These are phyloP conservation scores for Tympanuchus pallidicinctus DNA, from an alignment of 2,113 vertebrate genomes.

Conservation along the genomic window DNA sequence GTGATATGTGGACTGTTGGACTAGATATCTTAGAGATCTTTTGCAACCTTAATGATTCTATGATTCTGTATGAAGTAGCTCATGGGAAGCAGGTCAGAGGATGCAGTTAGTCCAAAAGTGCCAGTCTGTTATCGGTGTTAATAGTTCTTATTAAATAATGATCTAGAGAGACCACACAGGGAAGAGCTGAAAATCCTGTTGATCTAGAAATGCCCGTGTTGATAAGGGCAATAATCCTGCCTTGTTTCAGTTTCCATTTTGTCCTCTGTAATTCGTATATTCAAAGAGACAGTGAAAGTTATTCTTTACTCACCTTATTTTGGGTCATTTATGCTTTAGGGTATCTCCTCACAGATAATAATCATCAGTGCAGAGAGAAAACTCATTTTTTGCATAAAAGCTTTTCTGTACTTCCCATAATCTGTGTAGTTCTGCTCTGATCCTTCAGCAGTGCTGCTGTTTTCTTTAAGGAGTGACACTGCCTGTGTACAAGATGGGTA, in stretches of 20 bases:
- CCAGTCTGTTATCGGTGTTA: background rate
- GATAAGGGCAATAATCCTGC: too few species aligned
- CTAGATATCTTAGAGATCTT: too few species aligned
- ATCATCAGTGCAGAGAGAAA: background rate
- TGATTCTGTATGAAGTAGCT: background rate
- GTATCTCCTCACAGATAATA: background rate
- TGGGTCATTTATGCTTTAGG: background rate
- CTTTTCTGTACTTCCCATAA: background rate
- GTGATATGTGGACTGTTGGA: too few species aligned
- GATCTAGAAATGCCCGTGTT: accelerated
- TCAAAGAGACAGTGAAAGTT: background rate
- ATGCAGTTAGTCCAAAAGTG: background rate
- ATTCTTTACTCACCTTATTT: background rate
- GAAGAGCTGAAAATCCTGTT: background rate
- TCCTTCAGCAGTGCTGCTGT: background rate
- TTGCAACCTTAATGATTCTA: too few species aligned
- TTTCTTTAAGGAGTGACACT: background rate
- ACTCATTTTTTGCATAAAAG: background rate
- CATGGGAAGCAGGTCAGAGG: background rate
- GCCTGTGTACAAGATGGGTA: background rate
- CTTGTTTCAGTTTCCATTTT: background rate
- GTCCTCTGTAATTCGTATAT: background rate
- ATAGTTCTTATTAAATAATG: accelerated
- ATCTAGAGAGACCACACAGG: accelerated
- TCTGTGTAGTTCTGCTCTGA: background rate